Conservation (phyloP, 1,140 invertebrate genomes). For the Drosophila pseudoananassae region DNA sequence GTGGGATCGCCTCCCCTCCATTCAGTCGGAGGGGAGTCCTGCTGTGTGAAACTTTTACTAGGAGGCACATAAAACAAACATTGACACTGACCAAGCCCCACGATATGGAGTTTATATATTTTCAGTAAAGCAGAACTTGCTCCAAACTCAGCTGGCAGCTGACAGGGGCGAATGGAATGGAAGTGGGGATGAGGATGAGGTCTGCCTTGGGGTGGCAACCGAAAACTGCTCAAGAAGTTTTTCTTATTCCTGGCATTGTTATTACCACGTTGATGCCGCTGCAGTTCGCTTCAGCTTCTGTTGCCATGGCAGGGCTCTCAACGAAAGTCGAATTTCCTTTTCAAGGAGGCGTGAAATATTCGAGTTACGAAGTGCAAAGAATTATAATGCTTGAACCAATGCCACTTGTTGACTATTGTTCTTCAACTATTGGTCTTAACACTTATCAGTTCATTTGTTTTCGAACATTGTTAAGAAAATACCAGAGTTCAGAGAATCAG, state of each 20-base stretch:
- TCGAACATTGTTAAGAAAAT: neutral
- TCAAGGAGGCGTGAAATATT: conserved; percentile 48
- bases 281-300: conserved; percentile 19
- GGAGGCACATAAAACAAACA: conserved; percentile 76
- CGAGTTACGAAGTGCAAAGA: conserved; percentile 26
- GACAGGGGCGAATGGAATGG: conserved; percentile 16
- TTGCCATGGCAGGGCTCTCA: conserved; percentile 34
- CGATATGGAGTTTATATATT: conserved; percentile 68
- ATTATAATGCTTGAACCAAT: conserved; percentile 35
- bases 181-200: neutral
- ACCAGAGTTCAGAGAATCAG: neutral
- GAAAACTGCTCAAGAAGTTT: conserved; percentile 68
- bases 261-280: conserved; percentile 62
- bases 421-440: neutral
- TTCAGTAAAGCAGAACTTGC: conserved; percentile 66
- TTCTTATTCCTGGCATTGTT: conserved; percentile 66
- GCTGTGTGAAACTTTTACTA: conserved; percentile 37
- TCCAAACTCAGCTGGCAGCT: conserved; percentile 67
- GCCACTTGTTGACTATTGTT: conserved; percentile 34
- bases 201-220: conserved; percentile 5
- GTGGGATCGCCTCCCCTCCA: neutral
- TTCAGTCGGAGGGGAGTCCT: neutral
- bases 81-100: conserved; percentile 74
- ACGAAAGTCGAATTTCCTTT: conserved; percentile 31
- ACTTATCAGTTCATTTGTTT: conserved; percentile 34